A percentile compares a stretch with the other conserved stretches of the same genome.
phyloP scores from a whole-genome alignment of 2,888 invertebrate species.

The Drosophila gaucha region DNA sequence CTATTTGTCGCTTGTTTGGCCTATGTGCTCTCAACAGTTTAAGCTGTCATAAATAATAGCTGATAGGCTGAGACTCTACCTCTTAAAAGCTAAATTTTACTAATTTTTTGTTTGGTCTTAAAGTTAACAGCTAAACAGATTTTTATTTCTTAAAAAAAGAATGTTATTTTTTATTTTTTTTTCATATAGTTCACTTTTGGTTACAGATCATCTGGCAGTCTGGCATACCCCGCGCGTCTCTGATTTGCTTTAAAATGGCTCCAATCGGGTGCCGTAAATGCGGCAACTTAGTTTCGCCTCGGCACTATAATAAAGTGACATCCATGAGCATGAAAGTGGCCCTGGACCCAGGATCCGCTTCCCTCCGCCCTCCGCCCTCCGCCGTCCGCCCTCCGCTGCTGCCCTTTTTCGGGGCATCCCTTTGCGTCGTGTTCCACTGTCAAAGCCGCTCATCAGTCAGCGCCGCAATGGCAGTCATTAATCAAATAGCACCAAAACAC shows the following conservation, averaged over 20 bases:
- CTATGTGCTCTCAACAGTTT: neutral
- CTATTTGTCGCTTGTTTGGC: neutral
- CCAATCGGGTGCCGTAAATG: conserved; percentile 35
- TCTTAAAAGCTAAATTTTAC: too few relatives aligned
- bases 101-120: neutral
- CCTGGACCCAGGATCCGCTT: neutral
- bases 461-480: conserved; percentile 68
- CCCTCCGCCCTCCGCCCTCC: too few relatives aligned
- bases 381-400: too few relatives aligned
- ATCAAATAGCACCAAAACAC: conserved; percentile 67
- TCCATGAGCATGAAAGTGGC: conserved; percentile 49
- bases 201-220: conserved; percentile 13
- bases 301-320: conserved; percentile 56
- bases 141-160: neutral
- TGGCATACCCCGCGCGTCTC: neutral
- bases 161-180: neutral
- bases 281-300: conserved; percentile 46
- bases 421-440: conserved; percentile 42
- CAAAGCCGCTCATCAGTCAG: conserved; percentile 65
- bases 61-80: too few relatives aligned
- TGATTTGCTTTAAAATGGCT: conserved; percentile 42
- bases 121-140: too few relatives aligned
- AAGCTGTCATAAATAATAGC: too few relatives aligned
- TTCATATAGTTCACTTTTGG: neutral
- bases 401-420: conserved; percentile 5